These are phyloP conservation scores for Clepsis dumicolana DNA, from an alignment of 2,888 invertebrate genomes.

Conservation along the genomic window DNA sequence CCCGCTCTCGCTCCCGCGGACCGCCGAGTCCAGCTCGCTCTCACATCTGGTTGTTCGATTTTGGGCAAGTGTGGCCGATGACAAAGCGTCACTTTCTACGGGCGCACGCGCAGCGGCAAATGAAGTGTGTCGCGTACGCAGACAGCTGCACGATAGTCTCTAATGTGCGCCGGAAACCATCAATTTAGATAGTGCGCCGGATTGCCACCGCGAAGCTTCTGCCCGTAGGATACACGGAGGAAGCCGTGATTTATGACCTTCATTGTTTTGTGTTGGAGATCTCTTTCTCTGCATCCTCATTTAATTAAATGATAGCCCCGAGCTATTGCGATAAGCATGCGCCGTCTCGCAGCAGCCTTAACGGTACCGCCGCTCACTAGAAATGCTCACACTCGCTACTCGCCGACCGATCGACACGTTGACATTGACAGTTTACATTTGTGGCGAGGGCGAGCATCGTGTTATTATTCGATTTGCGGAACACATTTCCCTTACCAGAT, in stretches of 20 bases:
- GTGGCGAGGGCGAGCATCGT: slow-evolving; percentile 39
- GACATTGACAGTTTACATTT: slow-evolving; percentile 43
- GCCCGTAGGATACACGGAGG: slow-evolving; percentile 79
- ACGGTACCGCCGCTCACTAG: slow-evolving; percentile 30
- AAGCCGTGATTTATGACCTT: slow-evolving; percentile 83
- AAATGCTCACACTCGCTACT: background rate
- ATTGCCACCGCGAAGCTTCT: slow-evolving; percentile 79
- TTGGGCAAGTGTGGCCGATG: slow-evolving; percentile 71
- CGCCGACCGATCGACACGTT: slow-evolving; percentile 24
- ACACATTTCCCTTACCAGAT: slow-evolving; percentile 55
- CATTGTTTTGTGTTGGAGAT: slow-evolving; percentile 80
- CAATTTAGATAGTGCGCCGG: slow-evolving; percentile 83
- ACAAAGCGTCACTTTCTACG: slow-evolving; percentile 82
- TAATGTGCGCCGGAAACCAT: slow-evolving; percentile 84
- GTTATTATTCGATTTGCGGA: slow-evolving; percentile 46
- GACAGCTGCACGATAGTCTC: slow-evolving; percentile 81
- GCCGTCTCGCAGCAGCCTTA: slow-evolving; percentile 23
- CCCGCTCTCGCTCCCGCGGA: slow-evolving; percentile 52
- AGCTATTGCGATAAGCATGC: background rate
- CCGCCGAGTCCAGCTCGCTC: slow-evolving; percentile 56
- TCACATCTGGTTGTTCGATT: slow-evolving; percentile 67
- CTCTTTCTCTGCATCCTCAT: slow-evolving; percentile 67
- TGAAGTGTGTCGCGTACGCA: slow-evolving; percentile 83
- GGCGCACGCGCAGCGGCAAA: slow-evolving; percentile 80
- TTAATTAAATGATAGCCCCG: slow-evolving; percentile 57